Conservation (phyloP, 2,797 vertebrate species). For the Pteropus rufus region DNA sequence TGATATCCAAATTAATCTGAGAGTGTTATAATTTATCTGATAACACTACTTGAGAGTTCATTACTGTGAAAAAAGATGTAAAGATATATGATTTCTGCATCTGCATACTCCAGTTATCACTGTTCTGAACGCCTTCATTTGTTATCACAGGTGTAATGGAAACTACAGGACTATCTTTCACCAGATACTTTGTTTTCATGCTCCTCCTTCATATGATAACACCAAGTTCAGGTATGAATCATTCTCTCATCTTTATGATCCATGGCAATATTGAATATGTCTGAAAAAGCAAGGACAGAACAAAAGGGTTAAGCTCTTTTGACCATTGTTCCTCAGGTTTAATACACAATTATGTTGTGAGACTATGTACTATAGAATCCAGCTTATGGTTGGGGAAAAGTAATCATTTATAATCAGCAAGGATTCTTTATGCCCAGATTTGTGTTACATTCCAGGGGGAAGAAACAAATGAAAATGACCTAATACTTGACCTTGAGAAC, state of each 20-base stretch:
- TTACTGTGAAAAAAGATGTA: neutral
- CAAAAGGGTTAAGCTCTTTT: neutral
- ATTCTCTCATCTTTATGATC: neutral
- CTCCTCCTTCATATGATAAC: neutral
- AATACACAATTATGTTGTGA: neutral
- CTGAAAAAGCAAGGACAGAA: neutral
- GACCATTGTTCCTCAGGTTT: neutral
- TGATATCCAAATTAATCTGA: neutral
- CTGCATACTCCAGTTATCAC: neutral
- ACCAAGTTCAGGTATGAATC: slow-evolving; percentile 23
- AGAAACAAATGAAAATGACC: neutral
- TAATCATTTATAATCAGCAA: neutral
- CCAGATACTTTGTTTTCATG: neutral
- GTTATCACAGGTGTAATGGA: neutral
- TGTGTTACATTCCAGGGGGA: neutral
- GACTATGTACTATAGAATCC: neutral
- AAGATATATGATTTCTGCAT: neutral
- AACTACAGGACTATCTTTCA: neutral
- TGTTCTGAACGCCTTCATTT: neutral
- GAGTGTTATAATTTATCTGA: neutral
- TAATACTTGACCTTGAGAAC: neutral
- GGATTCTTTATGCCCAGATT: neutral
- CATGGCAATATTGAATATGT: neutral
- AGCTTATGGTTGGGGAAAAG: neutral
- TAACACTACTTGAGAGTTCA: neutral